These are phyloP conservation scores for Trogon melanurus DNA, from an alignment of 2,113 vertebrate species.

Conservation along the genomic window DNA sequence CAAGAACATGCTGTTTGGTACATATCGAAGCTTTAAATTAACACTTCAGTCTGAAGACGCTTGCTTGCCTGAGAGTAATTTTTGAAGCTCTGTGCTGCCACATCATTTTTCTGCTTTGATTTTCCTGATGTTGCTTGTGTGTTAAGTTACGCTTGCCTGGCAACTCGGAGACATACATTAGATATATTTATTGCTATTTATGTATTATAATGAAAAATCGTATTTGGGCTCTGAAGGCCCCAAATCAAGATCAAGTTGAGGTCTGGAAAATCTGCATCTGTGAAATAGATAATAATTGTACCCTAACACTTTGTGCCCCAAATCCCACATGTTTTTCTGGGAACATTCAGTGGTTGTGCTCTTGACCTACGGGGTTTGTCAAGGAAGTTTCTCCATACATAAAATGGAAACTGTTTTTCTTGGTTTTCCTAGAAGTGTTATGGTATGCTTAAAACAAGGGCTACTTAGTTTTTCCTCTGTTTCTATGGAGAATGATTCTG, in stretches of 20 bases:
- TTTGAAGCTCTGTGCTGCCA: neutral
- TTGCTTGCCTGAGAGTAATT: neutral
- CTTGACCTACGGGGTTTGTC: neutral
- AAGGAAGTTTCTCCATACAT: neutral
- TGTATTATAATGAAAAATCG: neutral
- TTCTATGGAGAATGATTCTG: rapidly evolving
- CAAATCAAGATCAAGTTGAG: neutral
- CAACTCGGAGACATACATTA: neutral
- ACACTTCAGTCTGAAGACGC: neutral
- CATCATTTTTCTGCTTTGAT: neutral
- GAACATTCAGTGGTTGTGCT: neutral
- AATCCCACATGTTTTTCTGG: neutral
- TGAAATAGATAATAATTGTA: neutral
- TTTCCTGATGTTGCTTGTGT: neutral
- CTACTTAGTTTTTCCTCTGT: neutral
- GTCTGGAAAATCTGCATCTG: neutral
- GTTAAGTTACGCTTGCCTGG: neutral
- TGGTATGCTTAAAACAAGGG: neutral
- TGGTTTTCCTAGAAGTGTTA: neutral
- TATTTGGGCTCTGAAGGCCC: neutral
- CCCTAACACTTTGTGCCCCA: neutral
- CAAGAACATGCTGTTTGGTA: neutral
- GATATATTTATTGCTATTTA: neutral
- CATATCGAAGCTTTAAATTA: neutral
- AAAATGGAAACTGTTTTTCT: neutral